Evolutionary conservation across 2,113 vertebrate species (phyloP).

Genomic region (Ardeotis arabs): DNA sequence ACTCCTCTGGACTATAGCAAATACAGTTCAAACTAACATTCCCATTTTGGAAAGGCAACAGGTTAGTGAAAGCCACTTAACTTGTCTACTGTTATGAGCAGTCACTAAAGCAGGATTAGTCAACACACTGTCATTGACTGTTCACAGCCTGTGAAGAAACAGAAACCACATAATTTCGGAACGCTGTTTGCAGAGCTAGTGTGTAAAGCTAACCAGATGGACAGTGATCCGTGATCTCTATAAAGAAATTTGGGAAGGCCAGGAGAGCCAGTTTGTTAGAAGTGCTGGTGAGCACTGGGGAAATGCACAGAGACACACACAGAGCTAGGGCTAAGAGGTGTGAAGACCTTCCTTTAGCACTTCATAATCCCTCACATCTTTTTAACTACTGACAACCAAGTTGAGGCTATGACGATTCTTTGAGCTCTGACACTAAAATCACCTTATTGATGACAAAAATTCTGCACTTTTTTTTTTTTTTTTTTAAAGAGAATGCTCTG

Average conservation of each 20-base stretch:
- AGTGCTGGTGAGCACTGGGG: not conserved
- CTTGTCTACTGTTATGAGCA: rapidly evolving
- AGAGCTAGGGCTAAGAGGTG: not conserved
- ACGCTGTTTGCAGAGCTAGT: not conserved
- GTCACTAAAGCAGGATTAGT: not conserved
- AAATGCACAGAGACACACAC: not conserved
- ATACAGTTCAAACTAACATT: not conserved
- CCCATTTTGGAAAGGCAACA: not conserved
- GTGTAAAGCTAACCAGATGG: not conserved
- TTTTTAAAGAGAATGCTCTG: not conserved
- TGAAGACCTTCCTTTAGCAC: not conserved
- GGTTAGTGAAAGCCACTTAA: not conserved
- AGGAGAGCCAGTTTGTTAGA: not conserved
- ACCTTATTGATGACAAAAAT: not conserved
- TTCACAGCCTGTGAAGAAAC: not conserved
- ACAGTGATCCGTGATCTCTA: not conserved
- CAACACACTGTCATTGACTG: not conserved
- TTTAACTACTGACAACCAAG: not conserved
- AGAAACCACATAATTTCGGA: not conserved
- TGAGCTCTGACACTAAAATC: not conserved
- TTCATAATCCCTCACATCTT: not conserved
- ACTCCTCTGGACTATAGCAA: not conserved
- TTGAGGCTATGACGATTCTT: not conserved
- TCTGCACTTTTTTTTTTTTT: no score
- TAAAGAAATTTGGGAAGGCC: not conserved